Evolutionary conservation across 1,140 invertebrate genomes (phyloP), one percentile per base, ranked within the genome.

Genomic region (Bombus impatiens): DNA sequence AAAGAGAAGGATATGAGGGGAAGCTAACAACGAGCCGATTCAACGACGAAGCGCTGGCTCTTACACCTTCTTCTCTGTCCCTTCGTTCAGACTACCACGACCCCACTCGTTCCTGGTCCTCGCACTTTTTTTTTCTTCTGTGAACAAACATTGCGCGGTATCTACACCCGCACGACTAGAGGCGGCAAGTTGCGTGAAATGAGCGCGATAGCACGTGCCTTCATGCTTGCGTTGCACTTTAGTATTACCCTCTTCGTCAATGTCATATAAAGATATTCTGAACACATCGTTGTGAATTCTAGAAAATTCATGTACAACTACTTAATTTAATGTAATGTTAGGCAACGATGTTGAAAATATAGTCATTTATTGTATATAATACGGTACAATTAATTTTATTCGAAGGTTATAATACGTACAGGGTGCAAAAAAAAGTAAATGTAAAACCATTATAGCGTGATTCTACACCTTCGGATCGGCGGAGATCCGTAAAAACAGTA

Each of bases 11-110:
- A 42, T 40, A 53, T 25, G 81, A 72, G 67, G 75, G 68, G 67
- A 81, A 67, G 65, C 37, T 78, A 88, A 90, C 91, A 92, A 92
- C 87, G 91, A 87, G 84, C 37, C 90, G 89, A 91, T 92, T 92
- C 91, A 92, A 82, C 78, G 57, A 9, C n/a, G 28, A 28, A 79
- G 76, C 59, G 86, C 75, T 71, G n/a, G 77, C 80, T 78, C 86
- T 87, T 85, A 77, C 71, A 70, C 80, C 76, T 68, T 84, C 75
- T 70, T 80, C 70, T 70, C 32, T 72, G 22, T 53, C 37, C 75
- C 84, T 37, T 65, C 62, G n/a, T 80, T 47, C 25, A 13, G 77
- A 22, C 3, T 70, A 18, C 70, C 10, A 67, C 28, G 28, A n/a
- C 35, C 32, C 57, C 78, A 10, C 18, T 37, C 67, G 18, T 22